Evolutionary conservation across 2,113 vertebrate genomes (phyloP), one percentile per base, ranked within the genome.

Genomic region (Azemiops feae): DNA sequence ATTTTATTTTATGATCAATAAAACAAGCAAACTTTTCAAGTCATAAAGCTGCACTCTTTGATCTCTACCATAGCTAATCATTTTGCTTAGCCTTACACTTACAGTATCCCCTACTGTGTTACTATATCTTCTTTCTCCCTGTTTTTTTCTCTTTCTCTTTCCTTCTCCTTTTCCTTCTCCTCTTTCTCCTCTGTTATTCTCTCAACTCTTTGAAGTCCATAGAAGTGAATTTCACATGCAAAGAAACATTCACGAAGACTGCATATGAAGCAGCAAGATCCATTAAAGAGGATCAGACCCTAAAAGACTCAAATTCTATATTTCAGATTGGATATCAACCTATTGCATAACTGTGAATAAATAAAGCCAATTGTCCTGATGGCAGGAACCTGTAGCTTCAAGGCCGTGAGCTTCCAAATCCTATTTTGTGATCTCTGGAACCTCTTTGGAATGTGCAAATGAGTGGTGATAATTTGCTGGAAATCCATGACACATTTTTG

Each of bases 1-100:
- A 95, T 85, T 93, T 95, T 96, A 95, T 97, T 96, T 69, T 69
- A 69, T 16, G 96, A 97, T 97, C 96, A 97, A 97, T 97, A 96
- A 96, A 97, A 94, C 92, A 93, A 95, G 96, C 93, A 96, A 96
- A 96, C 93, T 92, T 94, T 90, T 94, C 96, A 96, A 96, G 95
- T 95, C 94, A 95, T 93, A 94, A 96, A 96, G 94, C 47, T 11
- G 0, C 94, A 96, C 93, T 96, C 89, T 60, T 97, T 96, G 95
- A 95, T 95, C 95, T 96, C 95, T 6, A 3, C 88, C 81, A 87
- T 93, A 94, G 94, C 85, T 91, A 91, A 2, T 0, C 45, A 95
- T 96, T 90, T 96, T 96, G 95, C 95, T 94, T 91, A 47, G 34
- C 87, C 93, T 94, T 94, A 95, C 87, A 89, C 88, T 95, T 87